Evolutionary conservation across 2,888 invertebrate genomes (phyloP).

Genomic region (Phragmatobia fuliginosa): DNA sequence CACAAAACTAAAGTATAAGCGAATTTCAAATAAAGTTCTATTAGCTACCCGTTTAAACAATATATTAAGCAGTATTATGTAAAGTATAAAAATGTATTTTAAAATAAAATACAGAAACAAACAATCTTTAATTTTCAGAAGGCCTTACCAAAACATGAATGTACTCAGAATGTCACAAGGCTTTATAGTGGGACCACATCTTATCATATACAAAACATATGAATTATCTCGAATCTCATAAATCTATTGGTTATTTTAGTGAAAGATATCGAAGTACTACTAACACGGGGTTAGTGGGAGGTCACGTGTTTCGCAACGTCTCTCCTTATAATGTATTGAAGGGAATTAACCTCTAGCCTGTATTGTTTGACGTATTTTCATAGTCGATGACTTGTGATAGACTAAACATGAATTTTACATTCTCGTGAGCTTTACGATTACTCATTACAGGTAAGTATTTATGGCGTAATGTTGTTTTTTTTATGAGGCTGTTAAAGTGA

Average conservation of each 20-base stretch:
- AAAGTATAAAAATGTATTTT: background rate
- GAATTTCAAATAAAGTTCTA: too few species aligned
- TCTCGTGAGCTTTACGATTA: background rate
- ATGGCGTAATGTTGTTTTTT: background rate
- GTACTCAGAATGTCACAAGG: constrained; percentile 2
- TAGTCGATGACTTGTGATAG: constrained; percentile 42
- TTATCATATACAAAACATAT: background rate
- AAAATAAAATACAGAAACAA: background rate
- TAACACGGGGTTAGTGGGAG: constrained; percentile 28
- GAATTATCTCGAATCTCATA: background rate
- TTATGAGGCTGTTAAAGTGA: too few species aligned
- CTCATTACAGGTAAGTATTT: background rate
- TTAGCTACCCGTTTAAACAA: background rate
- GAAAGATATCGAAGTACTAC: constrained; percentile 23
- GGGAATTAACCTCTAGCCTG: constrained; percentile 49
- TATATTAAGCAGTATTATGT: background rate
- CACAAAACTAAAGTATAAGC: background rate
- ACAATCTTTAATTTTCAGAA: background rate
- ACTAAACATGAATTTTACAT: constrained; percentile 19
- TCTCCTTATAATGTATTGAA: constrained; percentile 38
- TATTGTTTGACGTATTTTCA: constrained; percentile 41
- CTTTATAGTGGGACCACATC: background rate
- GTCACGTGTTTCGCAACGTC: constrained; percentile 30
- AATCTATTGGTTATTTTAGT: constrained; percentile 6
- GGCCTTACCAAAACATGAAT: background rate